These are phyloP conservation scores for Lithophane semibrunnea DNA, from an alignment of 2,888 invertebrate genomes.

Conservation along the genomic window DNA sequence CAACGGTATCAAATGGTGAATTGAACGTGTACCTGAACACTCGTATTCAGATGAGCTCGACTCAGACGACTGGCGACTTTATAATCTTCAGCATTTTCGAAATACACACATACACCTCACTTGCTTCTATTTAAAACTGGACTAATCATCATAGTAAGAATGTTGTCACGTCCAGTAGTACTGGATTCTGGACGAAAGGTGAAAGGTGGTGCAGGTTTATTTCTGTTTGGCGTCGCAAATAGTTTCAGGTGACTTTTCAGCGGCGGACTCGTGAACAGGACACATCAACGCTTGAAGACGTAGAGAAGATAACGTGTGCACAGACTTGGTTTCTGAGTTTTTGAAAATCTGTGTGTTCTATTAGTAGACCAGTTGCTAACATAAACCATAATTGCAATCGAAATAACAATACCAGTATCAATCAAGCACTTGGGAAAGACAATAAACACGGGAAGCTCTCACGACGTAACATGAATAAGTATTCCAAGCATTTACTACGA, in stretches of 20 bases:
- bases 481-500: conserved; percentile 61
- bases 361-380: not conserved
- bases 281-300: conserved; percentile 7
- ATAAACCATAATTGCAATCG: not conserved
- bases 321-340: not conserved
- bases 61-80: not conserved
- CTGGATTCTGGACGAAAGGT: conserved; percentile 45
- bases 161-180: conserved; percentile 14
- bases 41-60: not conserved
- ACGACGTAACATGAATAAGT: conserved; percentile 37
- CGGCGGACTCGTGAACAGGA: not conserved
- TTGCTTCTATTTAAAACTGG: conserved; percentile 10
- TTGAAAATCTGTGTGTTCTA: not conserved
- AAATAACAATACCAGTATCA: not conserved
- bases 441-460: conserved; percentile 32
- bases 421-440: conserved; percentile 21
- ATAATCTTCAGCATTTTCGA: not conserved
- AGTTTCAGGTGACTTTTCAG: conserved; percentile 18
- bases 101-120: conserved; percentile 17
- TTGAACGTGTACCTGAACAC: not conserved
- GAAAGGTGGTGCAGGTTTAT: conserved; percentile 30
- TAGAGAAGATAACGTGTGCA: not conserved
- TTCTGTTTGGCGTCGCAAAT: conserved; percentile 18
- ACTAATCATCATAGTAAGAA: not conserved
- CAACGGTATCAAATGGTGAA: not conserved